phyloP scores from a whole-genome alignment of 2,113 vertebrate genomes.

The Mesitornis unicolor region DNA sequence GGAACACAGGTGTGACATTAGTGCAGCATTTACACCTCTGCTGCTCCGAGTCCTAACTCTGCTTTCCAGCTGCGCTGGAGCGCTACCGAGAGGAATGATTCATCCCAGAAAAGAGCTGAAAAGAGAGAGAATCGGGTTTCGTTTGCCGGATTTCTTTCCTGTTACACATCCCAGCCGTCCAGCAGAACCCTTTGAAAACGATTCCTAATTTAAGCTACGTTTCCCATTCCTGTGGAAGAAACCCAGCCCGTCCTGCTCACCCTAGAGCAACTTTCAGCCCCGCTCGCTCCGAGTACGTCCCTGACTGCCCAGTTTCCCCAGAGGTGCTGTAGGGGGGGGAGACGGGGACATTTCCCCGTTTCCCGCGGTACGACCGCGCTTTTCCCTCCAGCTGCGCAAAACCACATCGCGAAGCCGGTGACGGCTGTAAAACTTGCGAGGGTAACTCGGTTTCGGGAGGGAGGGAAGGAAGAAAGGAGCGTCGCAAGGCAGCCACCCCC shows the following conservation, averaged over 20 bases:
- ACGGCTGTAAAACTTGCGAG: neutral
- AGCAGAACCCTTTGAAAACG: neutral
- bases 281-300: neutral
- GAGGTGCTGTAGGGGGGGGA: neutral
- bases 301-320: too few species aligned
- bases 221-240: neutral
- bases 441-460: neutral
- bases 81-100: neutral
- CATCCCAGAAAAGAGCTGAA: neutral
- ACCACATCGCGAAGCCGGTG: neutral
- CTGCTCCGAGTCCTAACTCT: accelerated
- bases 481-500: accelerated
- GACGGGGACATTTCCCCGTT: neutral
- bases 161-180: neutral
- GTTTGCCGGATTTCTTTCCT: neutral
- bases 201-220: too few species aligned
- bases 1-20: neutral
- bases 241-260: neutral
- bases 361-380: neutral
- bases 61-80: neutral
- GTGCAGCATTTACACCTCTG: neutral
- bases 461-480: neutral
- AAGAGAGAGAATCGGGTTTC: neutral
- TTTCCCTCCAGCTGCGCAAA: neutral
- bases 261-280: neutral